Percentiles rank a stretch among this genome's conserved stretches.
These are phyloP conservation scores for Hypolimnas misippus DNA, from an alignment of 2,888 invertebrate genomes.

Conservation along the genomic window DNA sequence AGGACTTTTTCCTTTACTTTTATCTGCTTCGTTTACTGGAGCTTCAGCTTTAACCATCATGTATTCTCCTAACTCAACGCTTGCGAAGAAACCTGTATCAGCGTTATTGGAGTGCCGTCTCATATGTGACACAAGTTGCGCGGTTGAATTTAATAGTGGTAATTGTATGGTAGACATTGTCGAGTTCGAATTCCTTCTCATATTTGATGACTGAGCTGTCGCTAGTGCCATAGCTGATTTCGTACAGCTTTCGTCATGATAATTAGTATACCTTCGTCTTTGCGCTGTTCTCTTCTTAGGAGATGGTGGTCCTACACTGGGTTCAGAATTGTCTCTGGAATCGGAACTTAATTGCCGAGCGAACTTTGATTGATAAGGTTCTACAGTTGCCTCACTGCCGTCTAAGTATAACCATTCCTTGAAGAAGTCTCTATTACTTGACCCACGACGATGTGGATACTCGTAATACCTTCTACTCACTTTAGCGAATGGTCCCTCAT, in stretches of 20 bases:
- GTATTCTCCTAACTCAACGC: conserved; percentile 79
- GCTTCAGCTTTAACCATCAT: conserved; percentile 81
- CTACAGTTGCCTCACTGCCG: conserved; percentile 68
- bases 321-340: conserved; percentile 80
- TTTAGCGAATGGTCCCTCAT: conserved; percentile 78
- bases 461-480: conserved; percentile 74
- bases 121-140: conserved; percentile 79
- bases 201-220: conserved; percentile 75
- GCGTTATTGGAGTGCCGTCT: conserved; percentile 86
- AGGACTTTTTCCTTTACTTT: conserved; percentile 82
- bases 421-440: conserved; percentile 71
- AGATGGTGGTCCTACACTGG: conserved; percentile 75
- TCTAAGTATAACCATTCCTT: conserved; percentile 79
- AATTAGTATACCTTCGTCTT: conserved; percentile 71
- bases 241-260: conserved; percentile 77
- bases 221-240: conserved; percentile 79
- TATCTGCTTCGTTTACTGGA: conserved; percentile 72
- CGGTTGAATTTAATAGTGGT: conserved; percentile 78
- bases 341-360: conserved; percentile 82
- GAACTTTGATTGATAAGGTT: conserved; percentile 80
- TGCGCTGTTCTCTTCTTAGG: conserved; percentile 73
- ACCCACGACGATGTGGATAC: conserved; percentile 67
- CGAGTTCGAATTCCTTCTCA: conserved; percentile 85
- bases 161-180: conserved; percentile 86
- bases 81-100: conserved; percentile 83